Base-by-base conservation (phyloP, 1,140 invertebrate genomes). In the Cyclina sinensis region DNA sequence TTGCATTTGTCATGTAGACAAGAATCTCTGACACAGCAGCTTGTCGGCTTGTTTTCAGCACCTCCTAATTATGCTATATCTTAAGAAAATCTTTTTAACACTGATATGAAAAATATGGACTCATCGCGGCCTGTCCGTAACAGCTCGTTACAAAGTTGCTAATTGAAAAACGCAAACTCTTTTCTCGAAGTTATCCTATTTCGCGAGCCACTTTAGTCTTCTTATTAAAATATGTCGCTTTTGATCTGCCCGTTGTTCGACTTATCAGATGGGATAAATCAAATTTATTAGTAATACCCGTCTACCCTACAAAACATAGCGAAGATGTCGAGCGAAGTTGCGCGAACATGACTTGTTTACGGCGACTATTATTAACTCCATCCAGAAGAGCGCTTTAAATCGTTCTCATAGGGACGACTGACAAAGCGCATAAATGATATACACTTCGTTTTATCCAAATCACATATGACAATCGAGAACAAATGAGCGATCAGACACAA, bases 381-480 rank as follows among this genome's bases (percentile, higher is more conserved):
- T 51, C 14, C 48, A 57, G 83, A 76, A 86, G 83, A 86, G 83
- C 48, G 24, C 27, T 54, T 62, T 76, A 86, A 86, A 76, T 86
- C 83, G 83, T 74, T 57, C 83, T 62, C 73, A 11, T 0, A 30
- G 48, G 83, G 32, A 76, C 65, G 37, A 70, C 85, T 87, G 85
- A 87, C 85, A 87, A 87, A 37, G 46, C 59, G 37, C 35, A 80
- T 87, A 80, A 87, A 39, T 68, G 35, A 65, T 54, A 43, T 68
- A 87, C 76, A 80, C 85, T 62, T 68, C 76, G 51, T 48, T 51
- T 37, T 37, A 65, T 65, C 85, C 74, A 87, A 87, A 87, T 87
- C 62, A 87, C 39, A 78, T 79, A 80, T 80, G 85, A 80, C 85
- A 87, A 87, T 87, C 85, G 76, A 80, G 80, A 87, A 80, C 76